A percentile compares a stretch with the other conserved stretches of the same genome.
phyloP scores from a whole-genome alignment of 2,797 vertebrate species.

The Aldrovandia affinis region DNA sequence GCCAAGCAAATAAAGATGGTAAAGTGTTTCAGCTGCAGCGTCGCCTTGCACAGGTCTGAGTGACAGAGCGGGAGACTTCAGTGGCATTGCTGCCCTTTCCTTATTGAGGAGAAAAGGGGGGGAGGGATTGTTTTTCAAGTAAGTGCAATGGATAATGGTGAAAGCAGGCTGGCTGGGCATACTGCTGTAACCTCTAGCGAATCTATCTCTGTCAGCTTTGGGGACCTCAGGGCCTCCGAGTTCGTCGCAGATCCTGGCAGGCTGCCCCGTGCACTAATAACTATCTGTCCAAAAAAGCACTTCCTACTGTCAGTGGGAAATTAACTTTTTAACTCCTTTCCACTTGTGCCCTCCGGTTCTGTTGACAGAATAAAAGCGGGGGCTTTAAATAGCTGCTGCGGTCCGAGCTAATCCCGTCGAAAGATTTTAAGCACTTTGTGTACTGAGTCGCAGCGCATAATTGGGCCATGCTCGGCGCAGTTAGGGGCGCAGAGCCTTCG shows the following conservation, averaged over 20 bases:
- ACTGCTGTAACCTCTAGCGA: background rate
- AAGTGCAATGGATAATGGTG: background rate
- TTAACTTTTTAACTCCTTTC: background rate
- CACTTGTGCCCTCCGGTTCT: background rate
- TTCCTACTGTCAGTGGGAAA: background rate
- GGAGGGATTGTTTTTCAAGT: background rate
- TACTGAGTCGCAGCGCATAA: background rate
- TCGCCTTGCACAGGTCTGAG: no score
- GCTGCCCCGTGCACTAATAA: background rate
- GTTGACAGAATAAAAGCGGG: background rate
- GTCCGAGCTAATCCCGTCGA: background rate
- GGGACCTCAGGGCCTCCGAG: background rate
- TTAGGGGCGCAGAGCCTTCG: background rate
- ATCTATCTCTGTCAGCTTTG: background rate
- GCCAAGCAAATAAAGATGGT: no score
- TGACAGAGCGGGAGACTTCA: no score
- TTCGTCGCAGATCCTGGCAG: background rate
- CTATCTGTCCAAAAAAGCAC: background rate
- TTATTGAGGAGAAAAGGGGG: background rate
- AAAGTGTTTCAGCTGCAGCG: no score
- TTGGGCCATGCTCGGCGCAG: background rate
- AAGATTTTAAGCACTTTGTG: background rate
- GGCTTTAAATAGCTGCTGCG: background rate
- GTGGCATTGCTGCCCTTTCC: background rate
- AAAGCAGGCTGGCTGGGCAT: background rate